Evolutionary conservation across 2,113 vertebrate species (phyloP).

Genomic region (Sceloporus undulatus): DNA sequence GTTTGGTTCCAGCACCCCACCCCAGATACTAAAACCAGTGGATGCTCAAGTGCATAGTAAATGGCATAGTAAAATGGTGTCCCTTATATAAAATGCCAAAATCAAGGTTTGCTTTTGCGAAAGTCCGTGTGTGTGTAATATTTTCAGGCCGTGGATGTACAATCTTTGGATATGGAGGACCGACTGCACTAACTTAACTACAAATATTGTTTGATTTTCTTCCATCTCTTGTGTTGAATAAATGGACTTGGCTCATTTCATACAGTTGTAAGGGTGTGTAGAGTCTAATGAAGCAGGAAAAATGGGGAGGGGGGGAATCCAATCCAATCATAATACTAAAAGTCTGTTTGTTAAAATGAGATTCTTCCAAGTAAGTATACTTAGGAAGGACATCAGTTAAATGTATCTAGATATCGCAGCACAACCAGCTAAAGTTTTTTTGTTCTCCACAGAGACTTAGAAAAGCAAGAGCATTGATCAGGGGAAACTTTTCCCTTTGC

Average conservation of each 20-base stretch:
- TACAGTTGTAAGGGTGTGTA: rapidly evolving
- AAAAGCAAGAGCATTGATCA: background rate
- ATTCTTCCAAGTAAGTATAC: background rate
- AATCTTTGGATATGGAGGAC: too few relatives aligned
- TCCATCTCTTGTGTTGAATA: background rate
- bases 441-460: background rate
- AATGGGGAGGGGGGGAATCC: background rate
- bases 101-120: too few relatives aligned
- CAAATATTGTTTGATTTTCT: background rate
- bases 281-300: background rate
- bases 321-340: background rate
- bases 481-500: background rate
- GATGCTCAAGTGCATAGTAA: too few relatives aligned
- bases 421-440: background rate
- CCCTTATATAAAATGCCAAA: too few relatives aligned
- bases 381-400: background rate
- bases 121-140: too few relatives aligned
- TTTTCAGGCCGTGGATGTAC: too few relatives aligned
- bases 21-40: too few relatives aligned
- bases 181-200: background rate
- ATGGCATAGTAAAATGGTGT: too few relatives aligned
- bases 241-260: rapidly evolving
- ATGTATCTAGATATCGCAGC: background rate
- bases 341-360: background rate
- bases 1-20: too few relatives aligned